Evolutionary conservation across 2,797 vertebrate genomes (phyloP).

Genomic region (Acipenser oxyrinchus): DNA sequence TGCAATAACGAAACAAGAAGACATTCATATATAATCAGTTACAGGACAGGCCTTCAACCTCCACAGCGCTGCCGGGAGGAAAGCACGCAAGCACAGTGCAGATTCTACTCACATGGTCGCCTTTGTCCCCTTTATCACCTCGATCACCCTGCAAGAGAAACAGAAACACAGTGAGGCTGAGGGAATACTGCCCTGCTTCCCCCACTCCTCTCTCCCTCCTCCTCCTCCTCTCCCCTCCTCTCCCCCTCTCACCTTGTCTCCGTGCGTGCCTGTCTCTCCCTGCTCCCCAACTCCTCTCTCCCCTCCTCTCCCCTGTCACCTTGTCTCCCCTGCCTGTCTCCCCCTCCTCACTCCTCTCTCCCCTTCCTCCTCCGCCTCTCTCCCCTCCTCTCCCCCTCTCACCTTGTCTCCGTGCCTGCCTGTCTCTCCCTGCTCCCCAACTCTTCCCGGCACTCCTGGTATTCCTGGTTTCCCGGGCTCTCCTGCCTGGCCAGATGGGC

Average conservation of each 20-base stretch:
- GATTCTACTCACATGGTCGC: constrained; percentile 65
- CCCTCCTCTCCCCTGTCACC: too few species aligned
- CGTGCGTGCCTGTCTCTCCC: too few species aligned
- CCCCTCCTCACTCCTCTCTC: too few species aligned
- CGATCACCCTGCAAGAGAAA: constrained; percentile 66
- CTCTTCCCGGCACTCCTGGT: constrained; percentile 79
- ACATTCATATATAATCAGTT: background rate
- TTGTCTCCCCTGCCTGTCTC: background rate
- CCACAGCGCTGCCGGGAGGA: background rate
- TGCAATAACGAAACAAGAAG: constrained; percentile 34
- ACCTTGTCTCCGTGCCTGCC: background rate
- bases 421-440: background rate
- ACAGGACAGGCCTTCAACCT: too few species aligned
- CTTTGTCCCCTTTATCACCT: constrained; percentile 77
- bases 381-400: background rate
- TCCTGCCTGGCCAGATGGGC: constrained; percentile 70
- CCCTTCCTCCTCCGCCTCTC: background rate
- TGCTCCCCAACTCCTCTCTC: too few species aligned
- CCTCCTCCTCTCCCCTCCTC: too few species aligned
- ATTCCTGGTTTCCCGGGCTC: constrained; percentile 91
- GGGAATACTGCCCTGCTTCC: too few species aligned
- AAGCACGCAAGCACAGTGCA: background rate
- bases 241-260: too few species aligned
- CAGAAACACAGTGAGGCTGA: background rate
- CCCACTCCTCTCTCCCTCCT: too few species aligned